Base-by-base conservation (phyloP, 2,888 invertebrate species). In the Ellobium chinense region DNA sequence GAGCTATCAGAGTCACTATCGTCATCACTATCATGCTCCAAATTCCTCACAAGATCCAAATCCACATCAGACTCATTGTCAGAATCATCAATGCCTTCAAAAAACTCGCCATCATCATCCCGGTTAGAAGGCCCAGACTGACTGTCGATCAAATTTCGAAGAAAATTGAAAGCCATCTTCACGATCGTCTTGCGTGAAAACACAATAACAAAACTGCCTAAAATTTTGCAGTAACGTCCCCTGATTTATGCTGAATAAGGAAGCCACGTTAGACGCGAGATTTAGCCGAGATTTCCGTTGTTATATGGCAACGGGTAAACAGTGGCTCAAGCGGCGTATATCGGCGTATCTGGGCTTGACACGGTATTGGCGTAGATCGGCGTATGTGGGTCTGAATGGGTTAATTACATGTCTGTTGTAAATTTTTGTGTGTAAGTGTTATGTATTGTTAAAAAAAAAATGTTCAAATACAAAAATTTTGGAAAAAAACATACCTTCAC, bases 161-260 rank as follows among this genome's bases (percentile, higher is more conserved):
- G 60, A 60, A 60, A 60, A 60, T 60, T 60, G n/a, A 60, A 60
- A 14, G 60, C 60, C 60, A 60, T 60, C 24, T 60, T 60, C 27
- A 60, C 60, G 21, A 9, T n/a, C 12, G 5, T 27, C 24, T 7
- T 60, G 60, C 21, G 24, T 60, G n/a, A 21, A 60, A 27, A 60
- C 60, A 24, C 5, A 60, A 60, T n/a, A 46, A 12, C 60, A 24
- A 60, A 24, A 24, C 24, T n/a, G 7, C 7, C 27, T 7, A n/a
- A 60, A n/a, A 60, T 7, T 60, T 60, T 27, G 27, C 60, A 60
- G 60, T 60, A 27, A 60, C 21, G 60, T 60, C 60, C n/a, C 60
- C n/a, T 60, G 60, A 60, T 60, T 27, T 9, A 24, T 7, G 60
- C 12, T 24, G 60, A 27, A 24, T 7, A 5, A 21, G 60, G 24